Evolutionary conservation across 2,888 invertebrate genomes (phyloP), one percentile per base, ranked within the genome.

Genomic region (Zaprionus bogoriensis): DNA sequence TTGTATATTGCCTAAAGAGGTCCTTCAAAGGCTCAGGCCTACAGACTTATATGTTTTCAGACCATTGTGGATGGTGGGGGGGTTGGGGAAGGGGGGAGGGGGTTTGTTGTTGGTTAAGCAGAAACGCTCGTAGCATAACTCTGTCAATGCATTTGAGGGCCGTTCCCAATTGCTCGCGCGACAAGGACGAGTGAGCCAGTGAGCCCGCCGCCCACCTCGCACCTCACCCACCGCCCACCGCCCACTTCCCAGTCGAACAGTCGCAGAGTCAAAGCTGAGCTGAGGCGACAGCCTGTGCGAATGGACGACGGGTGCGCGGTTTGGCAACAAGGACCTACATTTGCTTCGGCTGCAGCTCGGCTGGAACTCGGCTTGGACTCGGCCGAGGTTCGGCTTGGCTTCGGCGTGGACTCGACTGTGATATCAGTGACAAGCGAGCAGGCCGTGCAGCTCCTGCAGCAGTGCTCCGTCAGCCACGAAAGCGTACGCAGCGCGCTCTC

Each of bases 131-230:
- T 72, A 82, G 76, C 74, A 87, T 77, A 85, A 73, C 77, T 87
- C 81, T 74, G 87, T 67, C 85, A 85, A 73, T 84, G 83, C 86
- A 82, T 77, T 83, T 87, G 85, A 67, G 87, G 87, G 87, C 81
- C 83, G 65, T 66, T 68, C 73, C 79, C 68, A 59, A 69, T 67
- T 69, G 62, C 60, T 59, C 62, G 55, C 70, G 66, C 79, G 60
- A 59, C 64, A 76, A 76, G 68, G 77, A 68, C 73, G 66, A 74
- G 68, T 58, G 62, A 41, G 39, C 41, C 58, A 66, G 60, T 46
- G 44, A 41, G 38, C 38, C 32, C 27, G 27, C 41, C 58, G 38
- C 52, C 36, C 45, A 55, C 61, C n/a, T 48, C 23, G 47, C 45
- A 59, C 55, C n/a, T n/a, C n/a, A n/a, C n/a, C n/a, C n/a, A n/a